Base-by-base conservation (phyloP, 2,797 vertebrate genomes). In the Rhinatrema bivittatum region DNA sequence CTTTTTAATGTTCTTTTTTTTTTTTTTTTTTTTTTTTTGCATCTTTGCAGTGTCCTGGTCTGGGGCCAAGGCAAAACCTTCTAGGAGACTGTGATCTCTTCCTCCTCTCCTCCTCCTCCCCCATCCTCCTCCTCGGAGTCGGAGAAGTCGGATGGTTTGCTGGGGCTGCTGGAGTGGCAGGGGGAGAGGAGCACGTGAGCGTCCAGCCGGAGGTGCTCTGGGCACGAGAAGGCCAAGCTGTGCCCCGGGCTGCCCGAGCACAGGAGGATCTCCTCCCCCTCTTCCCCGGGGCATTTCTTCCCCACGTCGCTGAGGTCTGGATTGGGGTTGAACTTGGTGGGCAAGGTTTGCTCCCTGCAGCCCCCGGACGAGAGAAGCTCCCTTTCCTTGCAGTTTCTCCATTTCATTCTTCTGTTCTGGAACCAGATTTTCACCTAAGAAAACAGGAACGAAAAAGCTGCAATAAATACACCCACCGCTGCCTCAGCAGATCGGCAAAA, bases 401-500 rank as follows among this genome's bases (percentile, higher is more conserved):
- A 98, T 49, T 97, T 98, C 94, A 98, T 98, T 37, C 94, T 79
- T 18, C 94, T 75, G 65, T 98, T 98, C 65, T 98, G 94, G 70
- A 98, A 97, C 94, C 94, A 98, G 62, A 98, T 98, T 70, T 98
- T 98, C 42, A 98, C 94, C 94, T 98, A 49, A 1, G 5, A n/a
- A n/a, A n/a, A n/a, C n/a, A n/a, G n/a, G n/a, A n/a, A n/a, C n/a
- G n/a, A n/a, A n/a, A n/a, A n/a, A n/a, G n/a, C n/a, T n/a, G n/a
- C n/a, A n/a, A n/a, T n/a, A n/a, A n/a, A n/a, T n/a, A n/a, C n/a
- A n/a, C n/a, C n/a, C n/a, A n/a, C n/a, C n/a, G n/a, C n/a, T n/a
- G n/a, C n/a, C n/a, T n/a, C n/a, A n/a, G n/a, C n/a, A n/a, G n/a
- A n/a, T n/a, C n/a, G n/a, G n/a, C n/a, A n/a, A n/a, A n/a, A n/a